A percentile compares a stretch with the other conserved stretches of the same genome.
Evolutionary conservation across 2,888 invertebrate species (phyloP).

Genomic region (Volucella zonaria): DNA sequence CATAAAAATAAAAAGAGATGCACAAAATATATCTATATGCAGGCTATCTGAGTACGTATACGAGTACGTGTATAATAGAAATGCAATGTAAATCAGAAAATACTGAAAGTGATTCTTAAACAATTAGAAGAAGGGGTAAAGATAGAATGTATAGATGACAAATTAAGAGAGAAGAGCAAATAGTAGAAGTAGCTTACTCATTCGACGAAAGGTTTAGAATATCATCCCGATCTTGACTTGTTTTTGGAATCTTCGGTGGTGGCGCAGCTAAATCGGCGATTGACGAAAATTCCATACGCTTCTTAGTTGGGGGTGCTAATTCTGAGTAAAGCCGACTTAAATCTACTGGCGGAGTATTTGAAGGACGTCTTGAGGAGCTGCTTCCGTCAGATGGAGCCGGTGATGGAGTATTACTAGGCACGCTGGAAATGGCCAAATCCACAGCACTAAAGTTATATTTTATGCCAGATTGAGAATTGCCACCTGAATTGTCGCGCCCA

Average conservation of each 20-base stretch:
- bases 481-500: slow-evolving; percentile 74
- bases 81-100: slow-evolving; percentile 54
- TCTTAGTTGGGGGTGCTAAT: slow-evolving; percentile 80
- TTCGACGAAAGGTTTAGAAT: slow-evolving; percentile 81
- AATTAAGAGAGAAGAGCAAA: slow-evolving; percentile 31
- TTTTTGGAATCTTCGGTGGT: slow-evolving; percentile 85
- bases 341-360: slow-evolving; percentile 81
- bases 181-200: slow-evolving; percentile 76
- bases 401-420: slow-evolving; percentile 81
- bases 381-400: slow-evolving; percentile 80
- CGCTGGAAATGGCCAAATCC: slow-evolving; percentile 82
- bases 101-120: slow-evolving; percentile 55
- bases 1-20: slow-evolving; percentile 54
- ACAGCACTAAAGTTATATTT: slow-evolving; percentile 83
- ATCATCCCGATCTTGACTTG: slow-evolving; percentile 83
- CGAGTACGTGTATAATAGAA: slow-evolving; percentile 30
- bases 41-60: slow-evolving; percentile 39
- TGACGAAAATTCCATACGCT: slow-evolving; percentile 83
- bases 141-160: background rate
- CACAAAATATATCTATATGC: slow-evolving; percentile 59
- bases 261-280: slow-evolving; percentile 83
- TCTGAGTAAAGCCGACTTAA: slow-evolving; percentile 81
- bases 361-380: slow-evolving; percentile 80
- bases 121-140: slow-evolving; percentile 27
- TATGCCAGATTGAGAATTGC: slow-evolving; percentile 70